A percentile compares a stretch with the other conserved stretches of the same genome.
phyloP scores from a whole-genome alignment of 35 echinoderm and acorn worm species.

The Holothuria glaberrima region DNA sequence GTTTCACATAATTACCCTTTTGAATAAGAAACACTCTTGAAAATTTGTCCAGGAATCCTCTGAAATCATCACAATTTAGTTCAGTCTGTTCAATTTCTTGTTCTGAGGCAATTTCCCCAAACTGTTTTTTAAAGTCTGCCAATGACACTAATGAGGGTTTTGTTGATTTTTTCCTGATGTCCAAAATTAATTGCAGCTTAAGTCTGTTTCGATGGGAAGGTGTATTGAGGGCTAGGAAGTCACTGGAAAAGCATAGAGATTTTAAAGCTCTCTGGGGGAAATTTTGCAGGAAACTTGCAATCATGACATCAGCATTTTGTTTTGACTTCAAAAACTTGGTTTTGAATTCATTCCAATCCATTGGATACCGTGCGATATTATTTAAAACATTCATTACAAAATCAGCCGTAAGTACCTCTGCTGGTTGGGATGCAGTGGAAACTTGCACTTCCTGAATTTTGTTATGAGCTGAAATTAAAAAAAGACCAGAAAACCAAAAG shows the following conservation, averaged over 20 bases:
- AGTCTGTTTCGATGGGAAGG: conserved; percentile 27
- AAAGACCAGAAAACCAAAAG: too few species aligned
- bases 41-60: neutral
- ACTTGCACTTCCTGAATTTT: too few species aligned
- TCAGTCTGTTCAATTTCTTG: neutral
- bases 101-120: conserved; percentile 11
- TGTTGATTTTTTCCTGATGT: neutral
- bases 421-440: neutral
- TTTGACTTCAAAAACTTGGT: neutral
- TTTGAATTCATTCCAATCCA: conserved; percentile 40
- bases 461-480: too few species aligned
- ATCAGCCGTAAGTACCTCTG: neutral
- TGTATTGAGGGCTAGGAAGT: conserved; percentile 28
- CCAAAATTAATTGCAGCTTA: conserved; percentile 5
- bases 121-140: neutral
- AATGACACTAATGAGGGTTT: neutral
- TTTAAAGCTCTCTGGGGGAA: neutral
- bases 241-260: conserved; percentile 16
- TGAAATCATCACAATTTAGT: neutral
- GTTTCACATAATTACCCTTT: neutral
- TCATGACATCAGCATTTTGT: neutral
- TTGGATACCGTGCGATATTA: neutral
- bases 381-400: conserved; percentile 20
- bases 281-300: neutral
- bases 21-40: neutral